Evolutionary conservation across 2,113 vertebrate species (phyloP).

Genomic region (Sitta europaea): DNA sequence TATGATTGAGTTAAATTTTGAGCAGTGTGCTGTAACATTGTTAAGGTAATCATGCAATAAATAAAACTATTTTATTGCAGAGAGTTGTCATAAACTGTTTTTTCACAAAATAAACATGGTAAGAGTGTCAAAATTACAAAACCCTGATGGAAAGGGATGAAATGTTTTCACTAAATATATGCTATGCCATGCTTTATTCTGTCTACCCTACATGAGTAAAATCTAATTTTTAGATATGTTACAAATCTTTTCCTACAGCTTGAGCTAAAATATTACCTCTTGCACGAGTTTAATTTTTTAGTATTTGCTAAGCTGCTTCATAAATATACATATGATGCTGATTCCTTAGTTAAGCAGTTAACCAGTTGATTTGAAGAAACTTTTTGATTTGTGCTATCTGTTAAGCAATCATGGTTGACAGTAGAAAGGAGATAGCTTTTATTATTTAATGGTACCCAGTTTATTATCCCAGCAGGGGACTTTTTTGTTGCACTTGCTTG

Average conservation of each 20-base stretch:
- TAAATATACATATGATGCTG: not conserved
- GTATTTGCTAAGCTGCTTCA: not conserved
- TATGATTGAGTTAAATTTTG: conserved; percentile 74
- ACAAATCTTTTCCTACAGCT: not conserved
- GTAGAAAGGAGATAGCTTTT: not conserved
- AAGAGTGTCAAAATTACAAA: not conserved
- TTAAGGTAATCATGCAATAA: conserved; percentile 78
- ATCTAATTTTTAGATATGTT: not conserved
- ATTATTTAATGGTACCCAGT: not conserved
- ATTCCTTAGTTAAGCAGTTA: not conserved
- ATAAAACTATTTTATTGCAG: not conserved
- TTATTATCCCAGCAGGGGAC: not conserved
- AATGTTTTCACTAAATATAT: not conserved
- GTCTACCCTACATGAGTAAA: not conserved
- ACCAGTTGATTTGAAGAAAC: not conserved
- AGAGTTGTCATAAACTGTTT: not conserved
- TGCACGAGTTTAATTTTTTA: not conserved
- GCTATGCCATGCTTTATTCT: not conserved
- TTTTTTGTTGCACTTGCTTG: not conserved
- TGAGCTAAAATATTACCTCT: not conserved
- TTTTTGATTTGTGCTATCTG: not conserved
- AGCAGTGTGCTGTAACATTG: conserved; percentile 75
- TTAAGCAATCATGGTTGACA: not conserved
- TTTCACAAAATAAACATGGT: not conserved
- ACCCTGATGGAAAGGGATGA: not conserved